Percentiles rank a stretch among this genome's conserved stretches.
phyloP scores from a whole-genome alignment of 1,140 invertebrate genomes.

The Drosophila teissieri region DNA sequence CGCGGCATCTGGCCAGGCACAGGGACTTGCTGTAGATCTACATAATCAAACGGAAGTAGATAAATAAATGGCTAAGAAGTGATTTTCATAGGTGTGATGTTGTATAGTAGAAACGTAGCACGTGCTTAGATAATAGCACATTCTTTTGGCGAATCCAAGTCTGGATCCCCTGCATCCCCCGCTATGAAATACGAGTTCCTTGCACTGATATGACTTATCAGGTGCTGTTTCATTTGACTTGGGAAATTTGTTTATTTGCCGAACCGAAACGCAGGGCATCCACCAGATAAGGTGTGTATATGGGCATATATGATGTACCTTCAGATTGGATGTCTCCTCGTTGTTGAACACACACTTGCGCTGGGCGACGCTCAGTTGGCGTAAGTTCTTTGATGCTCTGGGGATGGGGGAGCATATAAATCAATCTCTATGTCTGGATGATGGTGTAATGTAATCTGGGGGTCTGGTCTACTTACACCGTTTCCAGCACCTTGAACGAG shows the following conservation, averaged over 20 bases:
- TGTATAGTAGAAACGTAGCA: not conserved
- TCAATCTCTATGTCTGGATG: slow-evolving; percentile 10
- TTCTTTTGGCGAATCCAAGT: not conserved
- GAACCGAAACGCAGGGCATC: slow-evolving; percentile 40
- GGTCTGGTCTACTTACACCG: slow-evolving; percentile 67
- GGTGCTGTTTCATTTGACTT: slow-evolving; percentile 5
- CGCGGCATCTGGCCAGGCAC: slow-evolving; percentile 76
- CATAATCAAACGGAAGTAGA: no score
- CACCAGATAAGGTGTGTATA: not conserved
- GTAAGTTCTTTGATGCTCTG: slow-evolving; percentile 69
- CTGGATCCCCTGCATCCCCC: not conserved
- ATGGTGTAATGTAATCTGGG: not conserved
- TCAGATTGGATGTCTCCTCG: slow-evolving; percentile 71
- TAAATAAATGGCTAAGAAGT: not conserved
- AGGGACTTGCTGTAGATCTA: slow-evolving; percentile 80
- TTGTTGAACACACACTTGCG: slow-evolving; percentile 82
- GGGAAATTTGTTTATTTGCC: slow-evolving; percentile 35
- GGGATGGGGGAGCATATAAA: slow-evolving; percentile 10
- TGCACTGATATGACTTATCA: slow-evolving; percentile 23
- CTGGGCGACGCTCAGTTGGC: slow-evolving; percentile 66
- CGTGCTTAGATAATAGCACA: not conserved
- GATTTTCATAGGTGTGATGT: no score
- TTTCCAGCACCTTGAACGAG: slow-evolving; percentile 79
- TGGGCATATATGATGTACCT: slow-evolving; percentile 37
- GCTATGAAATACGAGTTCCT: not conserved